phyloP scores from a whole-genome alignment of 2,888 invertebrate species.

The Aromia moschata region DNA sequence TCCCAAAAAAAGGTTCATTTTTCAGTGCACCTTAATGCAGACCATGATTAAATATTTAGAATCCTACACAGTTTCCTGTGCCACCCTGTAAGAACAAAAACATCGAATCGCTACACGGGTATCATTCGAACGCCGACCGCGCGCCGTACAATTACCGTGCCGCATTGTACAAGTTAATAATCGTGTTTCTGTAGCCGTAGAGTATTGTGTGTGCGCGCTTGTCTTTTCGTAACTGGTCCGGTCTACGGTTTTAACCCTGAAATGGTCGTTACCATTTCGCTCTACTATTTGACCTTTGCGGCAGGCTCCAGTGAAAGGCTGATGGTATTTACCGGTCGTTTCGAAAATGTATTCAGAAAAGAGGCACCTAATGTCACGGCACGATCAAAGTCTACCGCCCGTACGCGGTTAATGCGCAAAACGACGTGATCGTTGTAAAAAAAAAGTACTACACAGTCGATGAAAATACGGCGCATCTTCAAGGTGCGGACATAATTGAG shows the following conservation, averaged over 20 bases:
- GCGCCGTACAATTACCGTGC: constrained; percentile 4
- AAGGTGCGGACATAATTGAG: too few species aligned
- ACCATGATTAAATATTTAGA: too few species aligned
- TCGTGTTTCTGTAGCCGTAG: constrained; percentile 2
- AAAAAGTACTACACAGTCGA: too few species aligned
- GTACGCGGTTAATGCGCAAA: background rate
- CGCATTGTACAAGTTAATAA: constrained; percentile 15
- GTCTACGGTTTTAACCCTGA: constrained; percentile 53
- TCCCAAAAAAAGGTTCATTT: too few species aligned
- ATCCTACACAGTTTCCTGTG: background rate
- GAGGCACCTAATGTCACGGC: constrained; percentile 9
- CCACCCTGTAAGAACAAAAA: background rate
- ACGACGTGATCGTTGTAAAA: too few species aligned
- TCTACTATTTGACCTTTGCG: constrained; percentile 56
- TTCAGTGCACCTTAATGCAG: too few species aligned
- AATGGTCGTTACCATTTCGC: constrained; percentile 59
- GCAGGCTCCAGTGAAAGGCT: constrained; percentile 45
- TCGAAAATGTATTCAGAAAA: constrained; percentile 24
- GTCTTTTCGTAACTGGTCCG: constrained; percentile 26
- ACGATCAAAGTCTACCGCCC: background rate
- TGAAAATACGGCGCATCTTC: too few species aligned
- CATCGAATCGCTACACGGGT: background rate
- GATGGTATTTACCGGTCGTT: constrained; percentile 28
- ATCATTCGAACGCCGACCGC: background rate
- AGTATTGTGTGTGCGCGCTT: constrained; percentile 6